Conservation (phyloP, 2,888 invertebrate species). For the Andrena minutula region DNA sequence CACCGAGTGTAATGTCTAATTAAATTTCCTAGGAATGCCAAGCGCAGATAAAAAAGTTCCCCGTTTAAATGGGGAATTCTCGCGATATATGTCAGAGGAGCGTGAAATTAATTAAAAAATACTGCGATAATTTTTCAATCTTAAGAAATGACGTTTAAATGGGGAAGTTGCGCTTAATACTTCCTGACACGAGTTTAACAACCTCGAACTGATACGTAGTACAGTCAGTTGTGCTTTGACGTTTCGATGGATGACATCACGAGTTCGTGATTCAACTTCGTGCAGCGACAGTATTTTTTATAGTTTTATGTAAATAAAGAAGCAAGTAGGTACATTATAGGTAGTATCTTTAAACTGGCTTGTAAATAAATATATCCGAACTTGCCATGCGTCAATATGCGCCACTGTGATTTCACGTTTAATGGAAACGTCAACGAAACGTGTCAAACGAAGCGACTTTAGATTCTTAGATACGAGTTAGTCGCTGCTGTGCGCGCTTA, state of each 20-base stretch:
- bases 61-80: conserved; percentile 16
- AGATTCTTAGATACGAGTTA: background rate
- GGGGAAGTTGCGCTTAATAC: conserved; percentile 1
- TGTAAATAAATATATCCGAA: background rate
- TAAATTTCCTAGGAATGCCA: conserved; percentile 19
- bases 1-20: background rate
- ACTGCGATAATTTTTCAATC: conserved; percentile 15
- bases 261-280: conserved; percentile 41
- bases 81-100: background rate
- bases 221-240: conserved; percentile 46
- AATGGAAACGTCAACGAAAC: background rate
- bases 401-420: background rate
- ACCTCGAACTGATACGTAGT: conserved; percentile 35
- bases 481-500: background rate
- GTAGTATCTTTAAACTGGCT: background rate
- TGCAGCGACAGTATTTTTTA: conserved; percentile 16
- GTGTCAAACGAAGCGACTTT: background rate
- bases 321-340: background rate
- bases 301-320: conserved; percentile 30
- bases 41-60: background rate
- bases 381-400: background rate
- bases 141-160: background rate
- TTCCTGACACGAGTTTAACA: conserved; percentile 42
- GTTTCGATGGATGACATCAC: conserved; percentile 61
- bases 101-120: background rate